Conservation (phyloP, 2,888 invertebrate genomes). For the Hydropsyche betteni region DNA sequence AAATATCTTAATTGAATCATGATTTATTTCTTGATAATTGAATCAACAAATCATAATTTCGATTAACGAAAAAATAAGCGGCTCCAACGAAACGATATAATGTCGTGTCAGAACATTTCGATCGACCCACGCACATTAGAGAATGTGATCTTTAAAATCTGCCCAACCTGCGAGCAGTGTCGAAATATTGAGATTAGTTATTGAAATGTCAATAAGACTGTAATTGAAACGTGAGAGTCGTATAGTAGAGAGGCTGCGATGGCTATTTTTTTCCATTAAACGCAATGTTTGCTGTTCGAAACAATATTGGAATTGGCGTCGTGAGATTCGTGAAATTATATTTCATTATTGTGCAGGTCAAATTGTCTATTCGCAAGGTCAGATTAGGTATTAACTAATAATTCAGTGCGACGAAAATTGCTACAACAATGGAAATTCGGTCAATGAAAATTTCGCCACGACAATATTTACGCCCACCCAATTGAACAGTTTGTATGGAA, state of each 20-base stretch:
- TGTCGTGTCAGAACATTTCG: too few species aligned
- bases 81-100: neutral
- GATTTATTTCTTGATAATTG: too few species aligned
- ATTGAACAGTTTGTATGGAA: conserved; percentile 6
- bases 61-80: too few species aligned
- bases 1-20: too few species aligned
- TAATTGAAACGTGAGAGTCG: conserved; percentile 12
- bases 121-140: conserved; percentile 16
- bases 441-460: conserved; percentile 29
- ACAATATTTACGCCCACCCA: conserved; percentile 15
- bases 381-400: conserved; percentile 17
- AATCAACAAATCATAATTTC: too few species aligned
- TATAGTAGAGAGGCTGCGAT: neutral
- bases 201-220: conserved; percentile 27
- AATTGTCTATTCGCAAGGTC: conserved; percentile 1
- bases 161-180: conserved; percentile 14
- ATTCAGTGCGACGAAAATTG: conserved; percentile 20
- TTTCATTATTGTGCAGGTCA: conserved; percentile 6
- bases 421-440: conserved; percentile 31
- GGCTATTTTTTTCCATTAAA: neutral
- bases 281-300: too few species aligned
- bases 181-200: conserved; percentile 22
- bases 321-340: conserved; percentile 3
- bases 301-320: too few species aligned
- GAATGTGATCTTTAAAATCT: conserved; percentile 20